phyloP scores from a whole-genome alignment of 2,797 vertebrate genomes.

The Labeo calbasu region DNA sequence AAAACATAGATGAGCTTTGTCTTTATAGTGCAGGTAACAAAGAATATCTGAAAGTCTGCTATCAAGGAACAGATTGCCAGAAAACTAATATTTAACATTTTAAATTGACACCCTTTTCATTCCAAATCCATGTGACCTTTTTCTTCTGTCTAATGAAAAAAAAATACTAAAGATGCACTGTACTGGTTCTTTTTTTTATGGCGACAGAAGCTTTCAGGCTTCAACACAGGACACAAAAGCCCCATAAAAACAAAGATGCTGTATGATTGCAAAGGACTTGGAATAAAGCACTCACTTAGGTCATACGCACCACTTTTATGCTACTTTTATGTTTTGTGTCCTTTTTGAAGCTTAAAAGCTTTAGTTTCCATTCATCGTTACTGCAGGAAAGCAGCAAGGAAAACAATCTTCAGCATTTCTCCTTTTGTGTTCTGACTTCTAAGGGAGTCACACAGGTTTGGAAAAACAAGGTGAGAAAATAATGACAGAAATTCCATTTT shows the following conservation, averaged over 20 bases:
- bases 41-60: neutral
- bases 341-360: conserved; percentile 4
- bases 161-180: conserved; percentile 5
- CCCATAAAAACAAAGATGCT: conserved; percentile 23
- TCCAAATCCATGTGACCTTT: neutral
- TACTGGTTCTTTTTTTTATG: neutral
- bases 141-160: neutral
- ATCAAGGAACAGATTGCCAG: neutral
- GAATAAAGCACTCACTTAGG: neutral
- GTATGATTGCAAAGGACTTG: neutral
- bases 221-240: conserved; percentile 1
- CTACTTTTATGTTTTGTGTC: conserved; percentile 16
- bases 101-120: neutral
- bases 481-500: neutral
- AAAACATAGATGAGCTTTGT: conserved; percentile 11
- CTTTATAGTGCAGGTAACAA: conserved; percentile 9
- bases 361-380: neutral
- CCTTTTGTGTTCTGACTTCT: neutral
- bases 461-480: neutral
- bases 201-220: neutral
- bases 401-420: neutral
- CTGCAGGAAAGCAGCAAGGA: neutral
- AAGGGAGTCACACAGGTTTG: neutral
- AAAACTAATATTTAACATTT: neutral
- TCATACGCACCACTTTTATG: neutral